phyloP scores from a whole-genome alignment of 1,140 invertebrate genomes.

The Drosophila persimilis region DNA sequence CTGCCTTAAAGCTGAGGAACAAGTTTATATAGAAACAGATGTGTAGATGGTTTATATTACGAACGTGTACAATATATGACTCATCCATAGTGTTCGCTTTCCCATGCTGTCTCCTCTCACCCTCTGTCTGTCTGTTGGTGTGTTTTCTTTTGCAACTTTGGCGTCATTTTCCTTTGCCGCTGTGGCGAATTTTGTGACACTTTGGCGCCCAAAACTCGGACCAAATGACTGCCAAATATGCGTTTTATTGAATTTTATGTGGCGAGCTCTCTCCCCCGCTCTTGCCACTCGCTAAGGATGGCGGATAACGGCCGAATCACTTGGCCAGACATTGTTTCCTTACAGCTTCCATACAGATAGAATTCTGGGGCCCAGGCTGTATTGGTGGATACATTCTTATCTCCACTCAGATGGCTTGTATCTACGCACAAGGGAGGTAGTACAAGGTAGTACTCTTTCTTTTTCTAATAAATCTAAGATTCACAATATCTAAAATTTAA shows the following conservation, averaged over 20 bases:
- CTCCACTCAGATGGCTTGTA: slow-evolving; percentile 42
- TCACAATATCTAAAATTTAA: too few relatives aligned
- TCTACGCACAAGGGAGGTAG: not conserved
- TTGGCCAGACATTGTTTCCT: slow-evolving; percentile 29
- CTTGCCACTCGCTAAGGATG: slow-evolving; percentile 30
- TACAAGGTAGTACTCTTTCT: too few relatives aligned
- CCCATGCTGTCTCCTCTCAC: slow-evolving; percentile 6
- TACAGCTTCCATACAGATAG: too few relatives aligned
- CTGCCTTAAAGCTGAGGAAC: too few relatives aligned
- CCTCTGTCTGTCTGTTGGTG: slow-evolving; percentile 4
- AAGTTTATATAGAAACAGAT: too few relatives aligned
- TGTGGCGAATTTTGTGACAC: slow-evolving; percentile 68
- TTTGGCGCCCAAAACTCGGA: slow-evolving; percentile 77
- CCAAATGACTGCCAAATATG: slow-evolving; percentile 80
- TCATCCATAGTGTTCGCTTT: not conserved
- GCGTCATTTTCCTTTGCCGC: slow-evolving; percentile 59
- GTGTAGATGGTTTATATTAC: too few relatives aligned
- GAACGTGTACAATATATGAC: too few relatives aligned
- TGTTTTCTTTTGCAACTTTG: slow-evolving; percentile 60
- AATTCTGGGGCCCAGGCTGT: too few relatives aligned
- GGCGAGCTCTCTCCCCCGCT: slow-evolving; percentile 30
- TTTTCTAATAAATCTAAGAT: too few relatives aligned
- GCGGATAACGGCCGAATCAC: slow-evolving; percentile 31
- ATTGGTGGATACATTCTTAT: slow-evolving; percentile 15
- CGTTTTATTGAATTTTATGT: slow-evolving; percentile 81